Evolutionary conservation across 2,888 invertebrate species (phyloP).

Genomic region (Campaea margaritaria): DNA sequence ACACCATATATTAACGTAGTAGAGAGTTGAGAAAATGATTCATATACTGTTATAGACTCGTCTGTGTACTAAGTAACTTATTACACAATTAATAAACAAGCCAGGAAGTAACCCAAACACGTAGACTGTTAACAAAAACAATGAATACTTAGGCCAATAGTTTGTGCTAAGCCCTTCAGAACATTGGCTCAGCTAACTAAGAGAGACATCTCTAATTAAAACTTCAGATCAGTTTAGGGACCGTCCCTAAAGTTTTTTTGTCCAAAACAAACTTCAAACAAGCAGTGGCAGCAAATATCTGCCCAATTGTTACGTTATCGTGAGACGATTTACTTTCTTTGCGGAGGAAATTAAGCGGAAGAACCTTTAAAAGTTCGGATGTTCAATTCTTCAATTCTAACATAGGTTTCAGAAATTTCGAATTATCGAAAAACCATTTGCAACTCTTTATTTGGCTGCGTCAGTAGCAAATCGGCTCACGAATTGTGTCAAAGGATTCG

Average conservation of each 20-base stretch:
- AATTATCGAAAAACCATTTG: no score
- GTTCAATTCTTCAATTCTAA: no score
- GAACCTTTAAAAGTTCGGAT: constrained; percentile 1
- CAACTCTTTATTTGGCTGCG: no score
- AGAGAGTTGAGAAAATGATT: no score
- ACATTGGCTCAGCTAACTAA: constrained; percentile 43
- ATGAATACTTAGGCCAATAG: constrained; percentile 24
- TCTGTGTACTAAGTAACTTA: no score
- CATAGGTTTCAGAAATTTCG: no score
- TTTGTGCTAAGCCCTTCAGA: constrained; percentile 20
- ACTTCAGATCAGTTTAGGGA: constrained; percentile 51
- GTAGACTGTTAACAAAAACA: constrained; percentile 20
- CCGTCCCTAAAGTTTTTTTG: constrained; percentile 51
- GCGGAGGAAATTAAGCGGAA: constrained; percentile 7
- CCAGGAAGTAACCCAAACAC: constrained; percentile 4
- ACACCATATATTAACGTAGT: no score
- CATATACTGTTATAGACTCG: no score
- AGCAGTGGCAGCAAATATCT: constrained; percentile 35
- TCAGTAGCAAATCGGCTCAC: neutral
- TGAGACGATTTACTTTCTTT: constrained; percentile 17
- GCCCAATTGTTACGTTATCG: constrained; percentile 33
- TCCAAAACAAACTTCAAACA: constrained; percentile 39
- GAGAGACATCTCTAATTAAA: constrained; percentile 65
- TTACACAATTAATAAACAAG: neutral
- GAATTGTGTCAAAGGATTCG: neutral